A percentile compares a stretch with the other conserved stretches of the same genome.
These are phyloP conservation scores for Sebastes hubbsi DNA, from an alignment of 2,797 vertebrate genomes.

Conservation along the genomic window DNA sequence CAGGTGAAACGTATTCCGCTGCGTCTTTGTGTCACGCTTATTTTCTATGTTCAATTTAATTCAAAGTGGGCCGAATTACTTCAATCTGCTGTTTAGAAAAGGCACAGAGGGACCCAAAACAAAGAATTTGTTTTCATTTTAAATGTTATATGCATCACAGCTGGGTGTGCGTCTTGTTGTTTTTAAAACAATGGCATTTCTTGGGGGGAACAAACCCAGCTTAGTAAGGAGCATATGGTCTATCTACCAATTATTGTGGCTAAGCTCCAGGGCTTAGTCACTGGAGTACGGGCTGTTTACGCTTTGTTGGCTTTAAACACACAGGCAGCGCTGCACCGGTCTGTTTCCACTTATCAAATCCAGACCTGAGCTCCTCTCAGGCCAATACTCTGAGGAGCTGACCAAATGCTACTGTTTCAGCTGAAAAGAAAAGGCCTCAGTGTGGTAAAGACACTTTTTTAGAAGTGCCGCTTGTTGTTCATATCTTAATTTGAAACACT, in stretches of 20 bases:
- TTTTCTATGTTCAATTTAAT: not conserved
- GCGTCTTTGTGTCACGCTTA: not conserved
- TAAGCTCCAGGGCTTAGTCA: slow-evolving; percentile 63
- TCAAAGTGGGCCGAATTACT: not conserved
- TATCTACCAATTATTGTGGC: slow-evolving; percentile 61
- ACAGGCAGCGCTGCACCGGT: slow-evolving; percentile 67
- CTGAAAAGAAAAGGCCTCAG: slow-evolving; percentile 51
- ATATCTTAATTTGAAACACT: slow-evolving; percentile 49
- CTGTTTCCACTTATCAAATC: slow-evolving; percentile 89
- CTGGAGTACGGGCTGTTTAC: slow-evolving; percentile 69
- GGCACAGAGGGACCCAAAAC: not conserved
- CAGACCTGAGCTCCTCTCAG: slow-evolving; percentile 82
- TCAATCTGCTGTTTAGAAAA: not conserved
- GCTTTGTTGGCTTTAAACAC: slow-evolving; percentile 76
- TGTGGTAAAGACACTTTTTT: slow-evolving; percentile 35
- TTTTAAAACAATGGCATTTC: slow-evolving; percentile 47
- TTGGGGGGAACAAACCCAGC: slow-evolving; percentile 21
- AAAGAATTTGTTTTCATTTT: not conserved
- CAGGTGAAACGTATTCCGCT: not conserved
- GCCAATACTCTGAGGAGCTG: slow-evolving; percentile 71
- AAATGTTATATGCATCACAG: not conserved
- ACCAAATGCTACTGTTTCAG: slow-evolving; percentile 78
- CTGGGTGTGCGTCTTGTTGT: slow-evolving; percentile 9
- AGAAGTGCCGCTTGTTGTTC: slow-evolving; percentile 45
- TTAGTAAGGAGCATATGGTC: slow-evolving; percentile 55